Conservation (phyloP, 2,797 vertebrate genomes). For the Crenichthys baileyi region DNA sequence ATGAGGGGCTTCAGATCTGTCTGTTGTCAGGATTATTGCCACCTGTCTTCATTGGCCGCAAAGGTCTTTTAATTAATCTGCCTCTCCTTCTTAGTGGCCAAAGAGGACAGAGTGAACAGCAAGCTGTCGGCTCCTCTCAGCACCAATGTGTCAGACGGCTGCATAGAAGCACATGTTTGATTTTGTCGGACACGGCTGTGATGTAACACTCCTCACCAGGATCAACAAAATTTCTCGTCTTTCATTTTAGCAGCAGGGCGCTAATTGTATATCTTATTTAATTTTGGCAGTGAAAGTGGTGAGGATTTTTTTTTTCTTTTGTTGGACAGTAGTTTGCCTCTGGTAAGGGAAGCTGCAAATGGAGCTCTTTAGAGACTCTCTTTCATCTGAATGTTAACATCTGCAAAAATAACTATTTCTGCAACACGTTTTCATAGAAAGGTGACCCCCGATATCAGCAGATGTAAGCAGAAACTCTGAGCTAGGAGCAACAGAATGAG, state of each 20-base stretch:
- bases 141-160: constrained; percentile 39
- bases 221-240: constrained; percentile 64
- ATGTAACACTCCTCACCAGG: constrained; percentile 58
- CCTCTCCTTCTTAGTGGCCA: constrained; percentile 62
- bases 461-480: constrained; percentile 59
- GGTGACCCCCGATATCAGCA: constrained; percentile 70
- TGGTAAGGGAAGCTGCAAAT: constrained; percentile 85
- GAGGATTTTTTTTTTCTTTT: constrained; percentile 87
- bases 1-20: constrained; percentile 81
- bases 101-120: constrained; percentile 41
- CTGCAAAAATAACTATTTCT: constrained; percentile 58
- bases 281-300: constrained; percentile 86
- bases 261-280: constrained; percentile 80
- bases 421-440: constrained; percentile 19
- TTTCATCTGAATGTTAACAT: constrained; percentile 77
- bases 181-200: constrained; percentile 45
- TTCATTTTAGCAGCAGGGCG: constrained; percentile 63
- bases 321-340: constrained; percentile 80
- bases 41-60: constrained; percentile 84
- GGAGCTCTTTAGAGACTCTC: constrained; percentile 81
- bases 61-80: constrained; percentile 83
- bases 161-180: constrained; percentile 66
- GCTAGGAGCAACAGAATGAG: constrained; percentile 47
- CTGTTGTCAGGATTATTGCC: constrained; percentile 84
- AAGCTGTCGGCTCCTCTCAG: constrained; percentile 32